Evolutionary conservation across 2,113 vertebrate species (phyloP), one percentile per base, ranked within the genome.

Genomic region (Austrofundulus limnaeus): DNA sequence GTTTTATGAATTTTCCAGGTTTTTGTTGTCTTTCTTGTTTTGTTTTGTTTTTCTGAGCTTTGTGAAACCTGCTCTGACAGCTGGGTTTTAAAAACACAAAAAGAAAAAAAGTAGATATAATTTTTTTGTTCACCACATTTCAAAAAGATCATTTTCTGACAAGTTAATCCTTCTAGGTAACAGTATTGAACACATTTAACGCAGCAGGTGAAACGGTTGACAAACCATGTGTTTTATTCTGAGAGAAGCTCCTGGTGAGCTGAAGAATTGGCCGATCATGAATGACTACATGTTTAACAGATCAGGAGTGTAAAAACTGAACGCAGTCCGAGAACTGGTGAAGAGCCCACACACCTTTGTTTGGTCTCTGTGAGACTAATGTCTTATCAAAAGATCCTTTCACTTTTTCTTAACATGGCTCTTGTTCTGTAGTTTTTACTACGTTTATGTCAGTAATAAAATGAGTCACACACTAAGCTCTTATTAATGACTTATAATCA

Each of bases 321-420:
- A 34, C 9, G 2, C 4, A 63, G 58, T 57, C 21, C 4, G 14
- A n/a, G 31, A 57, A 48, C 38, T 48, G 31, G 59, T 4, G 1
- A 68, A 24, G 34, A 37, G 53, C 50, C 11, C 43, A 47, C 25
- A 43, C 45, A 47, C 39, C 23, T 57, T 19, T 60, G 11, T 63
- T 67, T 75, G 71, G 73, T 87, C 83, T 85, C 82, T 77, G 65
- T 81, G 85, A 84, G 82, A 84, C 77, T 72, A 16, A 15, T 61
- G 48, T 73, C 25, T 78, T 78, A 61, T 64, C 63, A 55, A 34
- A 62, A 4, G 24, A 24, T 52, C 3, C 43, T 61, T 59, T 31
- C 6, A 10, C 11, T 59, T 66, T 10, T 4, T 28, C 16, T 21
- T 1, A 1, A 10, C 21, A 24, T 38, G 42, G 21, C n/a, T 13